These are phyloP conservation scores for Laticauda colubrina DNA, from an alignment of 2,113 vertebrate genomes.

Conservation along the genomic window DNA sequence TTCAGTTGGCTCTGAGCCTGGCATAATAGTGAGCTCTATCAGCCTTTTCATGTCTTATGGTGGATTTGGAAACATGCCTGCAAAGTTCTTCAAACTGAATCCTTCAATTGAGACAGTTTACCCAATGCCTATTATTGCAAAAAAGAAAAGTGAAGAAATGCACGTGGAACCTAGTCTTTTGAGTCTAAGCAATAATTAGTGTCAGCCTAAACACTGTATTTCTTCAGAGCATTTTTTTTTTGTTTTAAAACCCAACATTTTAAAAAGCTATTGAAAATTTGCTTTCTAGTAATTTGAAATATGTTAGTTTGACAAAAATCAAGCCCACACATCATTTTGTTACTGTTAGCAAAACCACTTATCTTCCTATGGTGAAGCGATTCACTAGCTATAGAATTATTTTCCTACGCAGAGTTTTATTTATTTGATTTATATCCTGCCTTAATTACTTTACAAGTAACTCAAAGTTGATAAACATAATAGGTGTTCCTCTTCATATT, in stretches of 20 bases:
- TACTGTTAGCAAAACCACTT: background rate
- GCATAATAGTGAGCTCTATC: background rate
- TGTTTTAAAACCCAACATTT: background rate
- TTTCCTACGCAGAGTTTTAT: background rate
- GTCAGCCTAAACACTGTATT: background rate
- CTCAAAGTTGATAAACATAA: background rate
- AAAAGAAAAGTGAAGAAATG: background rate
- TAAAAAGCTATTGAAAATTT: background rate
- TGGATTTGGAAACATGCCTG: background rate
- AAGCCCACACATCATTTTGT: background rate
- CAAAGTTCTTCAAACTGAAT: background rate
- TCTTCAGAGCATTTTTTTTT: background rate
- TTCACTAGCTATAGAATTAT: background rate
- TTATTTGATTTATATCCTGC: background rate
- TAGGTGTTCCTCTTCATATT: background rate
- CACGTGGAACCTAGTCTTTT: background rate
- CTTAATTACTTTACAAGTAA: background rate
- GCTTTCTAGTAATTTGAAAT: background rate
- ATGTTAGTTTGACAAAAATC: background rate
- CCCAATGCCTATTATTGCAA: background rate
- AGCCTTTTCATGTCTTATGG: background rate
- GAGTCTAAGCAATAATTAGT: background rate
- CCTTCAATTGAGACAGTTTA: background rate
- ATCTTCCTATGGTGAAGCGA: background rate
- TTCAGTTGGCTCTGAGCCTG: background rate